Conservation (phyloP, 2,113 vertebrate species). For the Trogon melanurus region DNA sequence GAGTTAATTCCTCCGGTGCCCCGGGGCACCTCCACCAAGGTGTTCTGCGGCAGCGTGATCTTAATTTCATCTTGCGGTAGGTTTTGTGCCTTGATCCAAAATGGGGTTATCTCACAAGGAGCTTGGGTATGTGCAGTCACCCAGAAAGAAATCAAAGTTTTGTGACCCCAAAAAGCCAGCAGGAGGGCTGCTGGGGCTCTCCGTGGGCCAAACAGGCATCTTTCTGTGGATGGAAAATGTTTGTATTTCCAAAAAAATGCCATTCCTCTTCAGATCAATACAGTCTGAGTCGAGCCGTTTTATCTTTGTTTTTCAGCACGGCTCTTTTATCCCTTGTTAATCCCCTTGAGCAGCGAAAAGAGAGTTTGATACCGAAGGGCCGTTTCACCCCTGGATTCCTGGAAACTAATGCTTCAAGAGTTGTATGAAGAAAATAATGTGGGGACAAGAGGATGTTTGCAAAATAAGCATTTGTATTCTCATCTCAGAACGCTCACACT, state of each 20-base stretch:
- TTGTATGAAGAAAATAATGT: not conserved
- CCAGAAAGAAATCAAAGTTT: not conserved
- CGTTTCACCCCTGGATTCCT: not conserved
- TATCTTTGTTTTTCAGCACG: not conserved
- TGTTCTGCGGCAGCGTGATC: not conserved
- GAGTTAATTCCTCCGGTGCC: not conserved
- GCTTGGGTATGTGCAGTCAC: not conserved
- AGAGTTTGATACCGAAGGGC: not conserved
- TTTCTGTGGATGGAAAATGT: not conserved
- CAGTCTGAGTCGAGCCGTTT: not conserved
- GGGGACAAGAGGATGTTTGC: not conserved
- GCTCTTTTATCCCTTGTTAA: not conserved
- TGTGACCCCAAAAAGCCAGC: accelerated
- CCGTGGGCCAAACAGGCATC: not conserved
- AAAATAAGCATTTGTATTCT: not conserved
- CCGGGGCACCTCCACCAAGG: not conserved
- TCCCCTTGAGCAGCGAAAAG: not conserved
- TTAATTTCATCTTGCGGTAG: not conserved
- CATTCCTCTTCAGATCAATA: not conserved
- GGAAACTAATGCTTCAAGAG: not conserved
- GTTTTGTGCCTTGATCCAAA: not conserved
- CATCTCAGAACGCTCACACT: not conserved
- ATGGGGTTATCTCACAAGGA: not conserved
- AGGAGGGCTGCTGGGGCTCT: not conserved
- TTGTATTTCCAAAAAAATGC: not conserved